phyloP scores from a whole-genome alignment of 2,797 vertebrate species.

The Limnodromus scolopaceus region DNA sequence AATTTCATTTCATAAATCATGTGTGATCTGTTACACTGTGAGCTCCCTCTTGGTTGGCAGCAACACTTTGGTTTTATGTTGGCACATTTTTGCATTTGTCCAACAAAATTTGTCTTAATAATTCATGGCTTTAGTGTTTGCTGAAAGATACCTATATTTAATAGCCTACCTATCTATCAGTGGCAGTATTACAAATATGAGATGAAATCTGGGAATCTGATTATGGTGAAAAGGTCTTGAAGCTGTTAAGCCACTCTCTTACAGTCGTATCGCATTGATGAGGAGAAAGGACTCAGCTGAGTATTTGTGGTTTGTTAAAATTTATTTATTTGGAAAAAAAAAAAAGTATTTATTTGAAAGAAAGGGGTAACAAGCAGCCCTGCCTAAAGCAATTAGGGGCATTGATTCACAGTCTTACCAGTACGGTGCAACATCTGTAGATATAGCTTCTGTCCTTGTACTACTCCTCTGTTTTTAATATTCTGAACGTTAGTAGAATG shows the following conservation, averaged over 20 bases:
- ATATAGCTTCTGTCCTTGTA: background rate
- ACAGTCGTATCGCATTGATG: background rate
- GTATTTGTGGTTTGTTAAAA: background rate
- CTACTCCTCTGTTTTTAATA: background rate
- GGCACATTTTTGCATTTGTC: background rate
- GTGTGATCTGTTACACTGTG: conserved; percentile 4
- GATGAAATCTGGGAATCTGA: background rate
- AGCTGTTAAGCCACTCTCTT: background rate
- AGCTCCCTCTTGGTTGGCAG: conserved; percentile 22
- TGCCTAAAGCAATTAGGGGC: background rate
- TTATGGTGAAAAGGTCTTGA: background rate
- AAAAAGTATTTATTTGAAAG: no score
- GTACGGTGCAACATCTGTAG: background rate
- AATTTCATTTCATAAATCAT: conserved; percentile 57
- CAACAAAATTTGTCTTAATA: conserved; percentile 15
- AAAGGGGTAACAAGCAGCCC: background rate
- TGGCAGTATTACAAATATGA: background rate
- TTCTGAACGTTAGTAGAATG: background rate
- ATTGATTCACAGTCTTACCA: background rate
- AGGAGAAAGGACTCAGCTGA: background rate
- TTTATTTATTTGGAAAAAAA: background rate
- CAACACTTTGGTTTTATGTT: background rate
- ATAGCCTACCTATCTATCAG: background rate
- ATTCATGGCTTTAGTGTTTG: conserved; percentile 18
- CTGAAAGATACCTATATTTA: background rate